These are phyloP conservation scores for Morphnarchus princeps DNA, from an alignment of 2,113 vertebrate species.

Conservation along the genomic window DNA sequence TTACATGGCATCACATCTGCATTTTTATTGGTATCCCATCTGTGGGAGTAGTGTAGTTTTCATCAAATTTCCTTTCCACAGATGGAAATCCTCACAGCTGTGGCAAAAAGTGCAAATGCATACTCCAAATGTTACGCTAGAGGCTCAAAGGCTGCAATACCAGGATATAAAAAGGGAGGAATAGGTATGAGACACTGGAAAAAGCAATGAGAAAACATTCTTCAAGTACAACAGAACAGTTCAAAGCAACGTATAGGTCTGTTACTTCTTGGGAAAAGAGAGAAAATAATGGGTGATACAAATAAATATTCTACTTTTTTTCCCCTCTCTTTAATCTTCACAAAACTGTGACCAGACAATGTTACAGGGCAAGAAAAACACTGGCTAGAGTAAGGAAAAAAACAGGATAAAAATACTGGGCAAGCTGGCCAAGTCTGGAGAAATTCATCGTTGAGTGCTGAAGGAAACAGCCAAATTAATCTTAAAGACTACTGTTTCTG, in stretches of 20 bases:
- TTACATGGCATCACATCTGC: no score
- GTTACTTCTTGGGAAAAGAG: background rate
- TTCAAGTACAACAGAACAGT: background rate
- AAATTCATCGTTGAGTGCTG: background rate
- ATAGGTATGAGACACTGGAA: background rate
- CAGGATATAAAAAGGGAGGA: background rate
- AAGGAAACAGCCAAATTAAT: background rate
- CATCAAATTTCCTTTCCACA: background rate
- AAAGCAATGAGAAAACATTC: background rate
- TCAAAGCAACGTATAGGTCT: background rate
- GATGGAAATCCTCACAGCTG: background rate
- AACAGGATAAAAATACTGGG: background rate
- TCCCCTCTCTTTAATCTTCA: background rate
- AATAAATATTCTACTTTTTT: background rate
- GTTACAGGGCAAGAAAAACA: background rate
- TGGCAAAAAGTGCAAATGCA: background rate
- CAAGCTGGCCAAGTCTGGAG: background rate
- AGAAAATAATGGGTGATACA: background rate
- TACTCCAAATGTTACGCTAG: background rate
- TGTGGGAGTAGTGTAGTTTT: background rate
- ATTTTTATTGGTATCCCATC: no score
- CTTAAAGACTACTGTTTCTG: background rate
- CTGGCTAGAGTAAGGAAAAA: background rate
- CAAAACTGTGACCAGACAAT: background rate
- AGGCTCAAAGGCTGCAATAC: background rate